These are phyloP conservation scores for Palythoa grandis DNA, from an alignment of 92 coral and sea anemone species.

Conservation along the genomic window DNA sequence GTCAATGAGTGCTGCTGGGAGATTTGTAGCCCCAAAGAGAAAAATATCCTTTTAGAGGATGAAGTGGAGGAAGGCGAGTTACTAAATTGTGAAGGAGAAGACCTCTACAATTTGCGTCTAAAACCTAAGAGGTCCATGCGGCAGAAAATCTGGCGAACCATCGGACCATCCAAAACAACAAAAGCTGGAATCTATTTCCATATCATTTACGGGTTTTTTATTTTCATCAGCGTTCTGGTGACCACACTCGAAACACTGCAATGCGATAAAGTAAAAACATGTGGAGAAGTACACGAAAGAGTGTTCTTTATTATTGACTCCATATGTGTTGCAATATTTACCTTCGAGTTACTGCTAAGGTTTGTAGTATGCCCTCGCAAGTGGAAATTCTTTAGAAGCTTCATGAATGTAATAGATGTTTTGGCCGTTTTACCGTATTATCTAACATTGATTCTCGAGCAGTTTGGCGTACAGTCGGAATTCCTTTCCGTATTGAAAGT, in stretches of 20 bases:
- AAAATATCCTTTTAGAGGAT: constrained; percentile 63
- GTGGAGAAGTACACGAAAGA: constrained; percentile 68
- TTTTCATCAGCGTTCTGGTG: constrained; percentile 77
- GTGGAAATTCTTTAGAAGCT: constrained; percentile 66
- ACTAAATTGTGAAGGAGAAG: constrained; percentile 59
- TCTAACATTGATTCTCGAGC: constrained; percentile 61
- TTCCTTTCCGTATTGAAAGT: constrained; percentile 80
- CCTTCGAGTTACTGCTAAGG: constrained; percentile 68
- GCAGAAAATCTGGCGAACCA: constrained; percentile 88
- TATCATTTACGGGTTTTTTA: constrained; percentile 80
- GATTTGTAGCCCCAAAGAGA: constrained; percentile 77
- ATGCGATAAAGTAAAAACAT: constrained; percentile 57
- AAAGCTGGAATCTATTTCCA: constrained; percentile 84
- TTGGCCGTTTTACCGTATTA: constrained; percentile 82
- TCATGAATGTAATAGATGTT: constrained; percentile 76
- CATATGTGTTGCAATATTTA: constrained; percentile 78
- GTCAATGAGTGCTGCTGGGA: constrained; percentile 96
- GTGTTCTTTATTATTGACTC: constrained; percentile 77
- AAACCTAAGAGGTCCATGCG: constrained; percentile 73
- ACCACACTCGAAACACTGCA: constrained; percentile 81
- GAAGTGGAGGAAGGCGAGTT: constrained; percentile 73
- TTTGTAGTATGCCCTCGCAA: constrained; percentile 85
- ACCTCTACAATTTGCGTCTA: constrained; percentile 64
- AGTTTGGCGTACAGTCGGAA: constrained; percentile 73
- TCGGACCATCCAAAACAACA: constrained; percentile 87